Base-by-base conservation (phyloP, 2,888 invertebrate species). In the Lepidocyrtinus sp. region DNA sequence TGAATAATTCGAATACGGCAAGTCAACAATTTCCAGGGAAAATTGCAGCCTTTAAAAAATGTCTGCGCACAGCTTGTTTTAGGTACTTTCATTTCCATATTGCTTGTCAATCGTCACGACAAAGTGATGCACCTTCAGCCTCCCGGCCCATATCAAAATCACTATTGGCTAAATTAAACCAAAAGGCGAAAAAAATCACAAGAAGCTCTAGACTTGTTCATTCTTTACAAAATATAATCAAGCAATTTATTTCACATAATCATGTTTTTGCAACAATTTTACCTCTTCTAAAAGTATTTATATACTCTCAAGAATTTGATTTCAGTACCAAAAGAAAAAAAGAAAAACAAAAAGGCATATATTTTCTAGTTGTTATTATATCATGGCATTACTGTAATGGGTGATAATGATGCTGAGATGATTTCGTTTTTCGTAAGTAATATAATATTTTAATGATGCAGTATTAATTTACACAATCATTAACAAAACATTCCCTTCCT, bases 301-400 rank as follows among this genome's bases (percentile, higher is more conserved):
- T 59, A 59, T 59, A 17, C 59, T 59, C n/a, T 59, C n/a, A n/a
- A n/a, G 59, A 59, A 59, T n/a, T 59, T 19, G n/a, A n/a, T 59
- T 19, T 59, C 19, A 59, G n/a, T 59, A 59, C 59, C n/a, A 36
- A 36, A 36, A 36, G 12, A 36, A 36, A 5, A 36, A n/a, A n/a
- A n/a, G n/a, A n/a, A n/a, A n/a, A n/a, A n/a, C n/a, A n/a, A n/a
- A n/a, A n/a, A n/a, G n/a, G n/a, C n/a, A n/a, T n/a, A n/a, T n/a
- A n/a, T n/a, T n/a, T n/a, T n/a, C n/a, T n/a, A 12, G 36, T 5
- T 36, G 36, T 36, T 36, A 7, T 36, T 5, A 36, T 12, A 36
- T 36, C 36, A 36, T 36, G 36, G 36, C 36, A 36, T 36, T 7
- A 36, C 12, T 12, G 36, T 36, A 36, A 36, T 36, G 12, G 5